A percentile compares a stretch with the other conserved stretches of the same genome.
phyloP scores from a whole-genome alignment of 2,113 vertebrate genomes.

The Rhineura floridana region DNA sequence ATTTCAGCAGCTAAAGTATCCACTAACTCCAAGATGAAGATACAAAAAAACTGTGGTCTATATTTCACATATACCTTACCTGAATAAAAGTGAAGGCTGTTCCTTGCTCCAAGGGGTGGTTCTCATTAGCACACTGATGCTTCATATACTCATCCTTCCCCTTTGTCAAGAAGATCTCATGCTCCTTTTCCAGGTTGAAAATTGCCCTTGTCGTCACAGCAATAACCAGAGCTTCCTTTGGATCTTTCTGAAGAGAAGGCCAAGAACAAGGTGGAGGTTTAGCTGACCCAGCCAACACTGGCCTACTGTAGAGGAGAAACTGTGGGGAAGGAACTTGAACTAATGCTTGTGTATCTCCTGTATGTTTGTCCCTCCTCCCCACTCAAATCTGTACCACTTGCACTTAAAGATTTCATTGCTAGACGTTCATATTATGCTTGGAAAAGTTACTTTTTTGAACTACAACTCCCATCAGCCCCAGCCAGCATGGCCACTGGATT shows the following conservation, averaged over 20 bases:
- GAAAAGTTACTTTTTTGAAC: no score
- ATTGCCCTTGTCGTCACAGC: conserved; percentile 76
- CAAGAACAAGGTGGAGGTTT: not conserved
- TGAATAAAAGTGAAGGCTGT: conserved; percentile 71
- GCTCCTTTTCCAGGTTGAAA: conserved; percentile 71
- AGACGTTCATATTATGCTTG: not conserved
- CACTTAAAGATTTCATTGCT: not conserved
- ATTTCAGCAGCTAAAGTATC: not conserved
- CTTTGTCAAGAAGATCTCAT: conserved; percentile 63
- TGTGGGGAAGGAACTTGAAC: not conserved
- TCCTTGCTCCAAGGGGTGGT: conserved; percentile 62
- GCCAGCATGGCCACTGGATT: no score
- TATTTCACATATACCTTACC: conserved; percentile 47
- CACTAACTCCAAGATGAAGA: not conserved
- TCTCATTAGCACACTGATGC: conserved; percentile 55
- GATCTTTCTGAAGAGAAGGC: conserved; percentile 72
- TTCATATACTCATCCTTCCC: conserved; percentile 61
- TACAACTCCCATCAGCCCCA: no score
- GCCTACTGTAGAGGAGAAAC: not conserved
- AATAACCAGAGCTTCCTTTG: conserved; percentile 71
- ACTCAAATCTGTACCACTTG: not conserved
- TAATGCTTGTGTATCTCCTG: not conserved
- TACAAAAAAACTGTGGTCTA: not conserved
- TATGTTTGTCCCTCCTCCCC: no score
- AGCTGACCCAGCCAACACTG: not conserved